Base-by-base conservation (phyloP, 2,797 vertebrate species). In the Clarias laeviceps region DNA sequence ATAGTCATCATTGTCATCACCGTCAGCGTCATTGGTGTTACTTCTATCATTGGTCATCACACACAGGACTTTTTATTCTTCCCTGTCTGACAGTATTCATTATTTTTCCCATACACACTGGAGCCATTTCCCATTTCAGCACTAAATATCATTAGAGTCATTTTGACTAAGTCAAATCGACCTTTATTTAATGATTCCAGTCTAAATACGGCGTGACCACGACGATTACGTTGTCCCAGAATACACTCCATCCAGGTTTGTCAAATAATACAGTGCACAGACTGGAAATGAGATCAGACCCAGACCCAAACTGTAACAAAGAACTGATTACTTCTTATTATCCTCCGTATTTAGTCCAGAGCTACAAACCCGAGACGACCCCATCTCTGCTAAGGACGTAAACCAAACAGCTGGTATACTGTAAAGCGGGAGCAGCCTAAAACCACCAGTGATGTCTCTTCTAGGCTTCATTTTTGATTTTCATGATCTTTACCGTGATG, bases 221-320 rank as follows among this genome's bases (percentile, higher is more conserved):
- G n/a, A 32, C 86, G 57, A 88, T 89, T 85, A 79, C 65, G 18
- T n/a, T 70, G 27, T 86, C 61, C 70, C 74, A 83, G 24, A 37
- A 84, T 81, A 59, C 40, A 82, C 56, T 62, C 24, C 68, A 7
- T 62, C 24, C 68, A 7, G 29, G 27, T 68, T 40, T 34, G 29
- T 24, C 5, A 29, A 20, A 14, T 64, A 76, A 54, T 78, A 57
- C 18, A 62, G 24, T 77, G 27, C 1, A 24, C 72, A 27, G 1
- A 8, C 6, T 54, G n/a, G 69, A 74, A 74, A 29, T 54, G 15
- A 73, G 15, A 73, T 72, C 17, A 4, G 45, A 76, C 1, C 73
- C 6, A 29, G 1, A 6, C 20, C 29, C 64, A 22, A 40, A 57
- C 22, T 37, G 15, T 34, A 66, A 69, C 50, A 80, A 37, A 64